These are phyloP conservation scores for Distichodus sexfasciatus DNA, from an alignment of 2,797 vertebrate genomes.

Conservation along the genomic window DNA sequence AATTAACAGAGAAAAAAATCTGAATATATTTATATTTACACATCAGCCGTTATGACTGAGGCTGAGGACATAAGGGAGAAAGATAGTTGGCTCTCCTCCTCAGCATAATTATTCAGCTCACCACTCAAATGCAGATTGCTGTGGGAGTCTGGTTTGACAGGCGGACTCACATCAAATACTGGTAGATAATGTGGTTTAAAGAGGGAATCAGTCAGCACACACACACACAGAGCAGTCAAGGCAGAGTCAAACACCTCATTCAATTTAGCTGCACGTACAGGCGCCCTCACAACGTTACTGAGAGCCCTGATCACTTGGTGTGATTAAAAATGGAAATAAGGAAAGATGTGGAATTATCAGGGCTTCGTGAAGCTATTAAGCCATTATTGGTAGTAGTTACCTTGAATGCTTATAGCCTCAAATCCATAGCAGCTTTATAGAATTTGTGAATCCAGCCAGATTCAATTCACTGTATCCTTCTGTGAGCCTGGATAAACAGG, in stretches of 20 bases:
- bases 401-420: too few relatives aligned
- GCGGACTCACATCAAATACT: conserved; percentile 50
- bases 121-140: conserved; percentile 46
- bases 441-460: too few relatives aligned
- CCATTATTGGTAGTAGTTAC: too few relatives aligned
- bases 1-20: conserved; percentile 38
- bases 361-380: too few relatives aligned
- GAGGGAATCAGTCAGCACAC: conserved; percentile 37
- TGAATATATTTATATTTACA: conserved; percentile 40
- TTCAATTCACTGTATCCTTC: too few relatives aligned
- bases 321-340: conserved; percentile 30
- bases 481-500: conserved; percentile 2
- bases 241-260: conserved; percentile 42
- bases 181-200: conserved; percentile 52
- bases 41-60: not conserved
- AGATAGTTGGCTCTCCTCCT: conserved; percentile 27
- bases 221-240: conserved; percentile 17
- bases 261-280: conserved; percentile 42
- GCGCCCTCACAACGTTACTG: conserved; percentile 31
- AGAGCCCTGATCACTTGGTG: conserved; percentile 29
- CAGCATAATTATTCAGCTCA: conserved; percentile 48
- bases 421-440: too few relatives aligned
- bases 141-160: conserved; percentile 47
- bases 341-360: too few relatives aligned
- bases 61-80: not conserved